Evolutionary conservation across 2,113 vertebrate genomes (phyloP).

Genomic region (Eublepharis macularius): DNA sequence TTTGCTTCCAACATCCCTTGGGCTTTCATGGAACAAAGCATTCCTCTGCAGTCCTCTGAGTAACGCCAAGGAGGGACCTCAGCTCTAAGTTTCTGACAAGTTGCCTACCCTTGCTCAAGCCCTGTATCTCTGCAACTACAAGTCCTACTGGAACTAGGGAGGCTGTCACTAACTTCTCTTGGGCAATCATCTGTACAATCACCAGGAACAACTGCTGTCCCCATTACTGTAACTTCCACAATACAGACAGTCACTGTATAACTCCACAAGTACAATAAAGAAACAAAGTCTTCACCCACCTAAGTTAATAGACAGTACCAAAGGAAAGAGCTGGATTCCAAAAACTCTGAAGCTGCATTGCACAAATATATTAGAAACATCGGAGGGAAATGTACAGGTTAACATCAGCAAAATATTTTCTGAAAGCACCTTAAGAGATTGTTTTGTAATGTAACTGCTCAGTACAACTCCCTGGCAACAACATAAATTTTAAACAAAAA

Average conservation of each 20-base stretch:
- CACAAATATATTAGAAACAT: slow-evolving; percentile 46
- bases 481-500: neutral
- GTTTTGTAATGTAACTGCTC: slow-evolving; percentile 25
- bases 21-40: slow-evolving; percentile 35
- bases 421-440: slow-evolving; percentile 24
- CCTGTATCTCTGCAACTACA: slow-evolving; percentile 45
- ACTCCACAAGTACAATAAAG: neutral
- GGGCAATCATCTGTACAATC: slow-evolving; percentile 50
- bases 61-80: slow-evolving; percentile 25
- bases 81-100: slow-evolving; percentile 50
- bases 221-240: slow-evolving; percentile 19
- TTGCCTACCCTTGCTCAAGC: slow-evolving; percentile 41
- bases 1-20: neutral
- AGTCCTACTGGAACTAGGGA: slow-evolving; percentile 39
- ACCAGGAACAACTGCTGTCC: slow-evolving; percentile 35
- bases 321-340: slow-evolving; percentile 10
- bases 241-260: slow-evolving; percentile 15
- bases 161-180: slow-evolving; percentile 36
- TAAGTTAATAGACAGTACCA: slow-evolving; percentile 17
- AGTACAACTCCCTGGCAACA: slow-evolving; percentile 47
- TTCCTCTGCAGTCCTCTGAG: slow-evolving; percentile 20
- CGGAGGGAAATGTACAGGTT: neutral
- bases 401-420: slow-evolving; percentile 46
- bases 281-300: neutral
- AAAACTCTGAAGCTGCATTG: slow-evolving; percentile 21